Percentiles rank a stretch among this genome's conserved stretches.
phyloP scores from a whole-genome alignment of 2,113 vertebrate genomes.

The Seriola rivoliana region DNA sequence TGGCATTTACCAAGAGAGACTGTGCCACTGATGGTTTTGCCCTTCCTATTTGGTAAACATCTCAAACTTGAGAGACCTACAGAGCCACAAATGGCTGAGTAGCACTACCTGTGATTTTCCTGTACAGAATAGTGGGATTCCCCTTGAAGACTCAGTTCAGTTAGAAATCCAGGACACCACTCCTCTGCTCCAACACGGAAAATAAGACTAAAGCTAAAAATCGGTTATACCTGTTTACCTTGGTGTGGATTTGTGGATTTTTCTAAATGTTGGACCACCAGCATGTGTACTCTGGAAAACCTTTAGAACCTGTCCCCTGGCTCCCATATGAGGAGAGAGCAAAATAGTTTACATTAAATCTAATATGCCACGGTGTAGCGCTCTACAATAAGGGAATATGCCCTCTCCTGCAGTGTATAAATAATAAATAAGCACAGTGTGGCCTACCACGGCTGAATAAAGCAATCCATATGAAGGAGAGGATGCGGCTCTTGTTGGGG shows the following conservation, averaged over 20 bases:
- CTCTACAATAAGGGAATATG: constrained; percentile 41
- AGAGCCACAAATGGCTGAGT: background rate
- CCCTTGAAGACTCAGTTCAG: background rate
- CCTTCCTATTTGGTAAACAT: background rate
- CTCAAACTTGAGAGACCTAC: background rate
- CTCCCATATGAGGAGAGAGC: constrained; percentile 13
- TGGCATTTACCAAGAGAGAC: no score
- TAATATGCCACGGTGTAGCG: constrained; percentile 30
- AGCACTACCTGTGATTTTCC: background rate
- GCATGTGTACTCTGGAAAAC: background rate
- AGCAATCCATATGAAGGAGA: constrained; percentile 38
- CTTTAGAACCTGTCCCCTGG: constrained; percentile 14
- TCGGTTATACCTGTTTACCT: background rate
- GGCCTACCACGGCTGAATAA: constrained; percentile 20
- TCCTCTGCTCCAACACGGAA: no score
- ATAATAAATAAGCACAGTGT: constrained; percentile 61
- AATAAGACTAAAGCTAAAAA: no score
- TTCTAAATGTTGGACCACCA: constrained; percentile 1
- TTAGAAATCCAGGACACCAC: background rate
- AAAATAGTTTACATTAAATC: constrained; percentile 30
- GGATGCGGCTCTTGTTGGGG: constrained; percentile 14
- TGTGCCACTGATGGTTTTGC: no score
- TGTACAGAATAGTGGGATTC: background rate
- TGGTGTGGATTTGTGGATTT: constrained; percentile 1
- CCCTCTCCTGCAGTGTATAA: constrained; percentile 54